Conservation (phyloP, 2,113 vertebrate genomes). For the Mugil cephalus region DNA sequence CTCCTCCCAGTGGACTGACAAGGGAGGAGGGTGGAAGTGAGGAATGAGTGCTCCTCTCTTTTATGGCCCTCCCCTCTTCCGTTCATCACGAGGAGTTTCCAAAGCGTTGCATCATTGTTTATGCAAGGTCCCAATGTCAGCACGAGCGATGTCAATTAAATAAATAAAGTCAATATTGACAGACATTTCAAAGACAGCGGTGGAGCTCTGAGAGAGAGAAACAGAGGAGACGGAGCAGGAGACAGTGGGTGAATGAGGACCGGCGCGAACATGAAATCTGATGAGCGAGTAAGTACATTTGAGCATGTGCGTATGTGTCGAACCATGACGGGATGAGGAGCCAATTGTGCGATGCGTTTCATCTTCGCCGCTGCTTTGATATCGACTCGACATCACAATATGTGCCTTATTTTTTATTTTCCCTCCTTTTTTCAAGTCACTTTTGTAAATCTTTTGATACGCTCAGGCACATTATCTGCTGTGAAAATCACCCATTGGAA, state of each 20-base stretch:
- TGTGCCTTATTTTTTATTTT: conserved; percentile 21
- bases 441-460: conserved; percentile 48
- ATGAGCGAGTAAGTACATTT: conserved; percentile 29
- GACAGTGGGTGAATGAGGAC: conserved; percentile 40
- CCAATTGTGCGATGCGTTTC: conserved; percentile 48
- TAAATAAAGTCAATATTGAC: conserved; percentile 82
- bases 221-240: conserved; percentile 2
- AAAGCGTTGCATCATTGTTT: conserved; percentile 83
- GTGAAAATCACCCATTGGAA: conserved; percentile 20
- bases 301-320: conserved; percentile 4
- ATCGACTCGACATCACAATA: conserved; percentile 38
- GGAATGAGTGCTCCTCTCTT: conserved; percentile 64
- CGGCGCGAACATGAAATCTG: conserved; percentile 39
- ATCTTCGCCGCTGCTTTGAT: conserved; percentile 51
- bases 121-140: conserved; percentile 77
- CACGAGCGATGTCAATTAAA: conserved; percentile 72
- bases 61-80: conserved; percentile 65
- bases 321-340: conserved; percentile 7
- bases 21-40: conserved; percentile 66
- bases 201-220: conserved; percentile 14
- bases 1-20: conserved; percentile 81
- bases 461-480: conserved; percentile 15
- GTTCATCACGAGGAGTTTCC: conserved; percentile 76
- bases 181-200: conserved; percentile 62
- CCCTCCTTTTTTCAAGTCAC: conserved; percentile 2